Conservation (phyloP, 2,888 invertebrate species). For the Philonicus albiceps region DNA sequence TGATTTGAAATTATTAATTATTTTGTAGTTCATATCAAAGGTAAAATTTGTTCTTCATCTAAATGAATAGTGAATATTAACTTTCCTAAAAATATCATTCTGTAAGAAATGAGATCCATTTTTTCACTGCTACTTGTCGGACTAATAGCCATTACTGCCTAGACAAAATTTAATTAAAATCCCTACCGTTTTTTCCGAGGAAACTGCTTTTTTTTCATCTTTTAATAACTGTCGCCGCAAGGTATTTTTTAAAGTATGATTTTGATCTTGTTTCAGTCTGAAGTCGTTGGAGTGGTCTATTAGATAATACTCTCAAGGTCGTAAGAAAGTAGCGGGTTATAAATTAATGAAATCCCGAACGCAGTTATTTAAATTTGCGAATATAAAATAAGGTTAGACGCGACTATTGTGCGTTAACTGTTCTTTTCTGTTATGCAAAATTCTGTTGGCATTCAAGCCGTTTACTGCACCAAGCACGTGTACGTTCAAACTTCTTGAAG, state of each 20-base stretch:
- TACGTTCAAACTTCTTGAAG: neutral
- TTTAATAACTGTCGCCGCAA: too few species aligned
- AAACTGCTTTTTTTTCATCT: too few species aligned
- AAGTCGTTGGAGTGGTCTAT: neutral
- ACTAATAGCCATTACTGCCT: too few species aligned
- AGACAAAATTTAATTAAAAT: too few species aligned
- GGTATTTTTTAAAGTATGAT: neutral
- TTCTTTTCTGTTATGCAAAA: neutral
- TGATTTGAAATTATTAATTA: too few species aligned
- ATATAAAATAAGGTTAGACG: neutral
- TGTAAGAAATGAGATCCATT: too few species aligned
- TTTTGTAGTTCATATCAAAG: too few species aligned
- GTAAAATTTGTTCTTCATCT: too few species aligned
- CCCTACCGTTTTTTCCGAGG: too few species aligned
- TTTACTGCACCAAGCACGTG: neutral
- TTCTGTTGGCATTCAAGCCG: neutral
- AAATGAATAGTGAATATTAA: too few species aligned
- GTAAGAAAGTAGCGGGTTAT: neutral
- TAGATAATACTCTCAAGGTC: neutral
- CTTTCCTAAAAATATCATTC: too few species aligned
- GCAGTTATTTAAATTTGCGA: neutral
- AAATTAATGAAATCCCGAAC: neutral
- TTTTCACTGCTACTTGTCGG: too few species aligned
- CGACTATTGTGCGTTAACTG: neutral
- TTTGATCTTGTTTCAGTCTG: neutral